These are phyloP conservation scores for Delichon dasypus DNA, from an alignment of 2,797 vertebrate species.

Conservation along the genomic window DNA sequence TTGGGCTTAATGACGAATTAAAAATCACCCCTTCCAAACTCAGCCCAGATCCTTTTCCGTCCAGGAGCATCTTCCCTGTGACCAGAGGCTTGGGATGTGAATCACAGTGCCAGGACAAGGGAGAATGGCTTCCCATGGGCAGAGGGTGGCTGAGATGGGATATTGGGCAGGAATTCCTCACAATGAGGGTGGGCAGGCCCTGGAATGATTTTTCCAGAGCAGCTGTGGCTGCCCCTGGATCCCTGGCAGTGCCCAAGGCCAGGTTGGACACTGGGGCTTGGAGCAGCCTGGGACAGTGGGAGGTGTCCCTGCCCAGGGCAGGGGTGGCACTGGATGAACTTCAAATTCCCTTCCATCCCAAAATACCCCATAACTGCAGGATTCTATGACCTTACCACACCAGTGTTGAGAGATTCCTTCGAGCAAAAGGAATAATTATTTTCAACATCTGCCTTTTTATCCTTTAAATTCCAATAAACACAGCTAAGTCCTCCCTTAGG, in stretches of 20 bases:
- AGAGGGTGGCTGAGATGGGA: background rate
- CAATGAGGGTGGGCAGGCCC: rapidly evolving
- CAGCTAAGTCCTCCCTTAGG: background rate
- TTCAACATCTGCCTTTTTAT: background rate
- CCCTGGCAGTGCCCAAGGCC: background rate
- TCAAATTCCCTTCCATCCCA: background rate
- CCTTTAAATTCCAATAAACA: background rate
- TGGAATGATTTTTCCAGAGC: background rate
- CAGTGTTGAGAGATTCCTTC: background rate
- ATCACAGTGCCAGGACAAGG: background rate
- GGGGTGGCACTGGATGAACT: rapidly evolving
- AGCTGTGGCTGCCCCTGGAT: background rate
- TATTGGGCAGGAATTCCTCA: background rate
- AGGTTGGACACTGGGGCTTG: background rate
- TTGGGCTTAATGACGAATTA: background rate
- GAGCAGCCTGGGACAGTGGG: background rate
- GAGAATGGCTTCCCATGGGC: background rate
- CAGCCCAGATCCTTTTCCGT: background rate
- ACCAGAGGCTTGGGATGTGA: background rate
- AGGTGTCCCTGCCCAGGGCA: background rate
- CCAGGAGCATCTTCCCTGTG: background rate
- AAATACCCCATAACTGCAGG: background rate
- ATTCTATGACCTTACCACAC: background rate
- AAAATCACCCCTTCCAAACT: background rate
- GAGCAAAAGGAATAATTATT: background rate